These are phyloP conservation scores for Diploscapter pachys DNA, from an alignment of 1,140 invertebrate genomes.

Conservation along the genomic window DNA sequence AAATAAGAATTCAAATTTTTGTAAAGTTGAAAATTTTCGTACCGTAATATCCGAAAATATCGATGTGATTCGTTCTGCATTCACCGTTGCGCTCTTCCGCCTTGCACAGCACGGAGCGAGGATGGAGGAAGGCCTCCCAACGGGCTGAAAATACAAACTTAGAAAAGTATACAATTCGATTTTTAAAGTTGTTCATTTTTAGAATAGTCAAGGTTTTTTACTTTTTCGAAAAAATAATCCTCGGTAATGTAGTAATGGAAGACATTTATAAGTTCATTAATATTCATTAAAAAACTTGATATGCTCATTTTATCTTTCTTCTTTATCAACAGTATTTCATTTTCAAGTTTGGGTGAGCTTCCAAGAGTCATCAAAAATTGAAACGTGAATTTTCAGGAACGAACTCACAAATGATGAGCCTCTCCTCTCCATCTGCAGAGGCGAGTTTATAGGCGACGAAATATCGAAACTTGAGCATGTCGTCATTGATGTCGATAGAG, in stretches of 20 bases:
- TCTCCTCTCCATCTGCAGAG: constrained; percentile 37
- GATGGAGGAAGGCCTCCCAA: constrained; percentile 55
- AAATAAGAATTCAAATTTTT: neutral
- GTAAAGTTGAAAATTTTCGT: constrained; percentile 12
- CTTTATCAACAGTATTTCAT: neutral
- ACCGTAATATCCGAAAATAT: constrained; percentile 58
- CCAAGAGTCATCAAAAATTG: too few species aligned
- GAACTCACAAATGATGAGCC: constrained; percentile 40
- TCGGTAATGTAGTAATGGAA: neutral
- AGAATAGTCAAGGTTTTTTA: neutral
- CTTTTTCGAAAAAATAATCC: neutral
- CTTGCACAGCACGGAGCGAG: constrained; percentile 45
- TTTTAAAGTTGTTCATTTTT: neutral
- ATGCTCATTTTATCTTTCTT: neutral
- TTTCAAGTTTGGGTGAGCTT: neutral
- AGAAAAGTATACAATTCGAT: neutral
- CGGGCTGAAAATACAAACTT: constrained; percentile 29
- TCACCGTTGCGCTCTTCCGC: constrained; percentile 49
- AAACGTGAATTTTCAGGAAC: neutral
- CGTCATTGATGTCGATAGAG: constrained; percentile 22
- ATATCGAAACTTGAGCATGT: constrained; percentile 55
- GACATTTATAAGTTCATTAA: neutral
- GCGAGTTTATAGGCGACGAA: constrained; percentile 56
- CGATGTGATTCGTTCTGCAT: constrained; percentile 48
- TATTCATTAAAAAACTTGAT: neutral